Base-by-base conservation (phyloP, 2,113 vertebrate species). In the Syrrhaptes paradoxus region DNA sequence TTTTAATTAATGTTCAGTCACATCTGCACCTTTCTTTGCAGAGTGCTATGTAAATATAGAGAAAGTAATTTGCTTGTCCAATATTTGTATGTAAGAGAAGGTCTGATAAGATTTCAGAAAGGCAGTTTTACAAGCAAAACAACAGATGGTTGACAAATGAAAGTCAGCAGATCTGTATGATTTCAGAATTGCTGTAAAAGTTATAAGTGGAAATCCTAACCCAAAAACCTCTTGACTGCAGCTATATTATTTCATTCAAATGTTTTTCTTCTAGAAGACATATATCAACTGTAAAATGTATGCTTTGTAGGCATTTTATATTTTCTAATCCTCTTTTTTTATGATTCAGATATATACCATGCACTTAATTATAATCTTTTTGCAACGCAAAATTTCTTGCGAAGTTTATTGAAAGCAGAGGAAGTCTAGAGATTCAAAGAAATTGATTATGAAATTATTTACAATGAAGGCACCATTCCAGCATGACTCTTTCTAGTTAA, bases 341-440 rank as follows among this genome's bases (percentile, higher is more conserved):
- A 87, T 93, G 73, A 96, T 97, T 97, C 89, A 87, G 95, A 46
- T 16, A 38, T 95, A 89, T 43, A 92, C 81, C 74, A 93, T 89
- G 65, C 45, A 93, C 32, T 89, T 97, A 92, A 97, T 96, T 97
- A 93, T 79, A 7, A 1, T 36, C 49, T 92, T 97, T 96, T 95
- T 89, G 68, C 87, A 94, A 89, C 41, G 43, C 77, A 89, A 96
- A 92, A 94, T 85, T 96, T 96, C 94, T 92, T 95, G 78, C 97
- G 95, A 97, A 97, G 83, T 95, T 97, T 97, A 96, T 96, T 97
- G 95, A 95, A 98, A 96, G 66, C 91, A 97, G 95, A 95, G 54
- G 78, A 77, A 87, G 73, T 68, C 41, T 38, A 75, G 81, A 89
- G 88, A 96, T 87, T 87, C 88, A 95, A 95, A 97, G 48, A 46